These are phyloP conservation scores for Myotis findleyi DNA, from an alignment of 2,797 vertebrate species.

Conservation along the genomic window DNA sequence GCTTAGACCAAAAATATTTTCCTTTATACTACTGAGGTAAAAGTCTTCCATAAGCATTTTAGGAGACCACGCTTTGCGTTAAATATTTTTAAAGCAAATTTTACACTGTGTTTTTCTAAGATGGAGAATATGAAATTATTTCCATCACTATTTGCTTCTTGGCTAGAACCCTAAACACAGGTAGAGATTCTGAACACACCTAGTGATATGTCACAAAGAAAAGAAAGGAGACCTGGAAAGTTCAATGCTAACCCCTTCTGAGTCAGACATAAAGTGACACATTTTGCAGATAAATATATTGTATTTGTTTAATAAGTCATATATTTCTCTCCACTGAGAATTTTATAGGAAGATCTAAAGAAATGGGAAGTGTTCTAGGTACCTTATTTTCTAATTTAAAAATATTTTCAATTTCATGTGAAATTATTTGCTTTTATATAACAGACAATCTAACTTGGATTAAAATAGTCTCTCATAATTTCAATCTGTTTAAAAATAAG, in stretches of 20 bases:
- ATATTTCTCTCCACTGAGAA: neutral
- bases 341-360: constrained; percentile 4
- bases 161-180: neutral
- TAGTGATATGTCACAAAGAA: neutral
- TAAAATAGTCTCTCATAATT: constrained; percentile 14
- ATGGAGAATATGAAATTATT: neutral
- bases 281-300: neutral
- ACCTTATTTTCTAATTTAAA: constrained; percentile 41
- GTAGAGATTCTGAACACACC: too few species aligned
- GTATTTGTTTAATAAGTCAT: neutral
- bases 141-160: neutral
- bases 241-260: neutral
- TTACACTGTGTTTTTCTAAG: neutral
- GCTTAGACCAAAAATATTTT: constrained; percentile 43
- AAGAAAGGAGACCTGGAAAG: neutral
- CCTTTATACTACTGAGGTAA: neutral
- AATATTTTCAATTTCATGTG: neutral
- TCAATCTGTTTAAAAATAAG: neutral
- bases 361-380: neutral
- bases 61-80: neutral
- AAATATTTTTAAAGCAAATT: constrained; percentile 45
- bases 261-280: neutral
- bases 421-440: constrained; percentile 35
- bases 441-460: neutral
- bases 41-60: neutral